A percentile compares a stretch with the other conserved stretches of the same genome.
Conservation (phyloP, 1,140 invertebrate genomes). For the Copidosoma floridanum region DNA sequence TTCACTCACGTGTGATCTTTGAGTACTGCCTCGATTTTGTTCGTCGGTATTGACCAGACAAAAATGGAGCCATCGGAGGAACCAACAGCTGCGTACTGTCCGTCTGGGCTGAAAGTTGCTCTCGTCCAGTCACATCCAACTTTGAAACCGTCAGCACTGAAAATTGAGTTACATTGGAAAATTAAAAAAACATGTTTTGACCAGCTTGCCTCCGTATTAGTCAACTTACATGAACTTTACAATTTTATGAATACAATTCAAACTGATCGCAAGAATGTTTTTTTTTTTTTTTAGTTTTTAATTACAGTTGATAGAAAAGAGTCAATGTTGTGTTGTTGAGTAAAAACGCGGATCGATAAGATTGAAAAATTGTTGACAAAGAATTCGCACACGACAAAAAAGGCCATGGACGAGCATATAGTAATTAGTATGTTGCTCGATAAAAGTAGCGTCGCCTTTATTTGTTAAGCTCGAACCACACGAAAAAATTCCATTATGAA, state of each 20-base stretch:
- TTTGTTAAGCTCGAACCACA: no score
- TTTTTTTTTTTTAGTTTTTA: no score
- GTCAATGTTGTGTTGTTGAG: no score
- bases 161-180: conserved; percentile 45
- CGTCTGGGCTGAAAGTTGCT: conserved; percentile 89
- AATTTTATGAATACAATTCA: no score
- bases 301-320: not conserved
- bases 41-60: conserved; percentile 84
- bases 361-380: no score
- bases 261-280: no score
- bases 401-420: no score
- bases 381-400: no score
- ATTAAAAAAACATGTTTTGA: not conserved
- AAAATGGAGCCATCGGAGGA: conserved; percentile 87
- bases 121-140: conserved; percentile 92
- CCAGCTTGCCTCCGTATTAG: conserved; percentile 2
- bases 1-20: conserved; percentile 86
- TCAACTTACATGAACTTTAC: not conserved
- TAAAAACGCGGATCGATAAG: no score
- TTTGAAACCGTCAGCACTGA: conserved; percentile 90
- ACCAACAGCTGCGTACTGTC: conserved; percentile 83
- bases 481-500: not conserved
- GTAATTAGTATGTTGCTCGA: no score
- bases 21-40: conserved; percentile 76
- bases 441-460: no score